These are phyloP conservation scores for Laspeyria flexula DNA, from an alignment of 2,888 invertebrate genomes.

Conservation along the genomic window DNA sequence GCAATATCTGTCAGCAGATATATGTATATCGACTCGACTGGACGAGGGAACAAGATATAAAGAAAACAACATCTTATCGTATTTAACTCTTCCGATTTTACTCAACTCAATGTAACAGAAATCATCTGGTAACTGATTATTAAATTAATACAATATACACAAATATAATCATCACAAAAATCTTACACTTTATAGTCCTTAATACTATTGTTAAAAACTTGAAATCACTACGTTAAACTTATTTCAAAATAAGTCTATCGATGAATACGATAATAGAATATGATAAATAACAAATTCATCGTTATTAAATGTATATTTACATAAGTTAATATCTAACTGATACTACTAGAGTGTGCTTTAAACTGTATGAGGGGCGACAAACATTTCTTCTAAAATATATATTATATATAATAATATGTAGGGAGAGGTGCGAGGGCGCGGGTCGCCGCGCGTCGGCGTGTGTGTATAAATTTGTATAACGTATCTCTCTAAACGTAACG, in stretches of 20 bases:
- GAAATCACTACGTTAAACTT: constrained; percentile 78
- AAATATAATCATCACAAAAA: constrained; percentile 78
- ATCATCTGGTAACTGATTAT: constrained; percentile 80
- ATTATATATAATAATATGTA: constrained; percentile 47
- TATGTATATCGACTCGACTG: constrained; percentile 51
- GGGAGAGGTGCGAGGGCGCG: constrained; percentile 26
- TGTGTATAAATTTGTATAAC: constrained; percentile 23
- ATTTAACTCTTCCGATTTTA: constrained; percentile 79
- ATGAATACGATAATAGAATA: constrained; percentile 79
- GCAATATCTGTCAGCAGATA: constrained; percentile 48
- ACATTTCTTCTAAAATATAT: constrained; percentile 71
- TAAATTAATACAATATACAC: constrained; percentile 81
- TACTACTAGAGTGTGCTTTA: constrained; percentile 76
- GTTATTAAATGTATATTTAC: constrained; percentile 78
- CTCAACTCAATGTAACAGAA: constrained; percentile 82
- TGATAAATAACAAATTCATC: constrained; percentile 83
- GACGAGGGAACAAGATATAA: constrained; percentile 71
- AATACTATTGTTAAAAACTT: constrained; percentile 73
- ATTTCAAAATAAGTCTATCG: constrained; percentile 80
- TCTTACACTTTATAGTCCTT: constrained; percentile 67
- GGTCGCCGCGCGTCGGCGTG: constrained; percentile 11
- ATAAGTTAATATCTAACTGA: constrained; percentile 72
- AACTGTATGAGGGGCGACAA: constrained; percentile 74
- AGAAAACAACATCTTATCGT: constrained; percentile 80
- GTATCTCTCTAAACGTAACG: constrained; percentile 51